Evolutionary conservation across 2,113 vertebrate genomes (phyloP).

Genomic region (Enhydra lutris): DNA sequence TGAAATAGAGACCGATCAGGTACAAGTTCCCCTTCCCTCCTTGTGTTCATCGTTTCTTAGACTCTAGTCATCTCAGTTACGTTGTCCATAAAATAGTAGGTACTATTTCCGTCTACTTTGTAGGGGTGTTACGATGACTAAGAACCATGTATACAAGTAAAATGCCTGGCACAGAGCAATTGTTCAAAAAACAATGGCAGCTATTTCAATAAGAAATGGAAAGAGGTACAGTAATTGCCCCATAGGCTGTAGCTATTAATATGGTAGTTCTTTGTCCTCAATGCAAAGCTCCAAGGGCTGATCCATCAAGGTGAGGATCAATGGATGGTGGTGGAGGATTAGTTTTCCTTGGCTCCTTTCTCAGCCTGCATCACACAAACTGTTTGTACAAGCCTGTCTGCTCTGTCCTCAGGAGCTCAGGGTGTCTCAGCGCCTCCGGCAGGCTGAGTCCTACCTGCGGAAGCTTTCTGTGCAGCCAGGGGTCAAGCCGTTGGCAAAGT

Average conservation of each 20-base stretch:
- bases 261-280: background rate
- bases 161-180: background rate
- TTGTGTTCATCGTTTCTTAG: background rate
- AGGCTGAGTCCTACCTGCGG: conserved; percentile 58
- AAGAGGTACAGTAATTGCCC: background rate
- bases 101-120: background rate
- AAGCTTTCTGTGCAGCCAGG: conserved; percentile 32
- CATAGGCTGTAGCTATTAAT: background rate
- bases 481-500: conserved; percentile 56
- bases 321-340: background rate
- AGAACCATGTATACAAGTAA: background rate
- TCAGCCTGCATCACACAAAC: background rate
- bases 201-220: conserved; percentile 36
- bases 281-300: background rate
- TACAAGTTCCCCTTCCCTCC: background rate
- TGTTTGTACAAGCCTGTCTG: background rate
- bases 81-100: background rate
- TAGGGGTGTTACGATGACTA: background rate
- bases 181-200: background rate
- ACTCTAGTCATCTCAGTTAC: background rate
- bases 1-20: background rate
- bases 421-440: background rate
- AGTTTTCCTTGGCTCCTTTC: background rate
- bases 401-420: background rate
- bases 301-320: background rate